Percentiles rank a stretch among this genome's conserved stretches.
These are phyloP conservation scores for Cosmorhoe ocellata DNA, from an alignment of 2,888 invertebrate species.

Conservation along the genomic window DNA sequence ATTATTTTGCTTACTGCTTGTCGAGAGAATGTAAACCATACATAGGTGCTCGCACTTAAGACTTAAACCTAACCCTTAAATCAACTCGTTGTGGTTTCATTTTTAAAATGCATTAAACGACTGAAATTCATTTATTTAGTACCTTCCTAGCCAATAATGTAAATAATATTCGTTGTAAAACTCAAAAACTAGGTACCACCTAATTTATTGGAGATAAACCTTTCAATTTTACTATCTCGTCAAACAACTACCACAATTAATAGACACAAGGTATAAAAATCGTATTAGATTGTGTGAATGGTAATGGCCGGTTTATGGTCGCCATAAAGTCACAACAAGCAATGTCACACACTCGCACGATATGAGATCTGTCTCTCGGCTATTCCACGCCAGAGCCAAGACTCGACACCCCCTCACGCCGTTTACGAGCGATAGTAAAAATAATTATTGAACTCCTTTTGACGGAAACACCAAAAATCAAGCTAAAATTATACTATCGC, in stretches of 20 bases:
- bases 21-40: too few relatives aligned
- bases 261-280: slow-evolving; percentile 64
- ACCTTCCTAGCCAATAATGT: slow-evolving; percentile 30
- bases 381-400: slow-evolving; percentile 41
- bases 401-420: slow-evolving; percentile 35
- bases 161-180: slow-evolving; percentile 41
- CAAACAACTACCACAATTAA: slow-evolving; percentile 67
- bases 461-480: slow-evolving; percentile 35
- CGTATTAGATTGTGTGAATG: slow-evolving; percentile 70
- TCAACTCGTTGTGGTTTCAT: too few relatives aligned
- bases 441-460: slow-evolving; percentile 40
- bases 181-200: slow-evolving; percentile 41
- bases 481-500: slow-evolving; percentile 27
- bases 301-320: slow-evolving; percentile 64
- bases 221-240: slow-evolving; percentile 60
- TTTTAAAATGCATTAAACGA: too few relatives aligned
- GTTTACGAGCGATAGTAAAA: slow-evolving; percentile 48
- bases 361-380: slow-evolving; percentile 45
- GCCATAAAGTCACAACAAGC: slow-evolving; percentile 66
- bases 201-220: slow-evolving; percentile 62
- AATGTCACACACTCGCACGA: slow-evolving; percentile 56
- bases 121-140: not conserved
- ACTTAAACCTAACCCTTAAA: too few relatives aligned
- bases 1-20: too few relatives aligned
- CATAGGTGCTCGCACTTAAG: too few relatives aligned